Base-by-base conservation (phyloP, 2,113 vertebrate species). In the Setophaga coronata region DNA sequence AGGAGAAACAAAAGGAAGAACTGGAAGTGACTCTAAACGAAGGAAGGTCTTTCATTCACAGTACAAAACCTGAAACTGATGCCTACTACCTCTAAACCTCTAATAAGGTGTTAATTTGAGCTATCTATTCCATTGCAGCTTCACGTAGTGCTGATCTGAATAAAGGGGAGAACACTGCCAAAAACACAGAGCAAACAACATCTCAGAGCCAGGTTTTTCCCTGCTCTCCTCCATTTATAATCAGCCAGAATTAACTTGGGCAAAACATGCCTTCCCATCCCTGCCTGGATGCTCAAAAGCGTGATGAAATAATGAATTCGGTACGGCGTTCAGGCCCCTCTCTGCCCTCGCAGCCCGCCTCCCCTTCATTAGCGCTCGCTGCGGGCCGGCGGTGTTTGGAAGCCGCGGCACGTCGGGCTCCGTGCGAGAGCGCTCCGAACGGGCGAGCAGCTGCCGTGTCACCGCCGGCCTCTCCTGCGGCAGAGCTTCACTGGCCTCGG, bases 361-460 rank as follows among this genome's bases (percentile, higher is more conserved):
- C 5, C 16, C 47, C 50, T 14, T 25, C 66, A 24, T 38, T 19
- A 77, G 72, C 4, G 31, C 81, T 21, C 1, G 5, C 66, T 7
- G 87, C 34, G 87, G 1, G 79, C 29, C 42, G 1, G 82, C 82
- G 87, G 14, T 18, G 42, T 61, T 95, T 78, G 53, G 70, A 80
- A 96, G 20, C 34, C 94, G 19, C 82, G 5, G 93, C 97, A 95
- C 66, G 58, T 90, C 36, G 95, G 73, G 74, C 91, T 87, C 53
- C 4, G 24, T 19, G 1, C 83, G 83, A 24, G 61, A 56, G 80
- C 74, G 2, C 58, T 93, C 36, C 4, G 53, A 65, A 88, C 70
- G 95, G 3, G 87, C 7, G 10, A 96, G 96, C 96, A 96, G 97
- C 97, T 96, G 97, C 95, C 60, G 92, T 79, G 96, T 60, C 96